Evolutionary conservation across 2,797 vertebrate species (phyloP), one percentile per base, ranked within the genome.

Genomic region (Ambastaia sidthimunki): DNA sequence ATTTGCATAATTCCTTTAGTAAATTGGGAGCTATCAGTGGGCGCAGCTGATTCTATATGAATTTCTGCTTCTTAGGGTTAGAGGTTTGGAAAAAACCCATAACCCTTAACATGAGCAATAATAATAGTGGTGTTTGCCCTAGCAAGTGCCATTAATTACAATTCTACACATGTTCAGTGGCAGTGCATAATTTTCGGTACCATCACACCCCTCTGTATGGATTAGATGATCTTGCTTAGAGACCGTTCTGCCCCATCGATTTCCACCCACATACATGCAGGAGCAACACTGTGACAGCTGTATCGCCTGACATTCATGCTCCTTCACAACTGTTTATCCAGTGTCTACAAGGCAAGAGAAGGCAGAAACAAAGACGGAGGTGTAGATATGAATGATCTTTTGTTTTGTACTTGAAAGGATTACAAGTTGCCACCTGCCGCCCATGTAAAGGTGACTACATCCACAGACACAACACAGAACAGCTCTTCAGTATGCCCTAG

Each of bases 181-280:
- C 66, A 54, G 41, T 52, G 34, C 48, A 34, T 79, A 74, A 75
- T 82, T 83, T 81, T 78, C 80, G 78, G 63, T 78, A 74, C 60
- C 69, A 77, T 83, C 63, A 52, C 70, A 82, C 28, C 50, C 63
- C 80, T 82, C 63, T 67, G 66, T 28, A 62, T 82, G 76, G 71
- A 78, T 69, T 73, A 66, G 48, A 74, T 72, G 63, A 74, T 73
- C 47, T 41, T 68, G 69, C 66, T 74, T 41, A 55, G 60, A 82
- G 82, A 77, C 78, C 15, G 62, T 73, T 75, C 57, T 70, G 65
- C 74, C 71, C 74, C 44, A 70, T 76, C 66, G 77, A 80, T 85
- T 78, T 82, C 77, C 83, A 78, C 82, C 84, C 75, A 83, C 77
- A 75, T 78, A 31, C 44, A 55, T 60, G 54, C 37, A n/a, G 71